Evolutionary conservation across 2,888 invertebrate species (phyloP), one percentile per base, ranked within the genome.

Genomic region (Hirtodrosophila cameraria): DNA sequence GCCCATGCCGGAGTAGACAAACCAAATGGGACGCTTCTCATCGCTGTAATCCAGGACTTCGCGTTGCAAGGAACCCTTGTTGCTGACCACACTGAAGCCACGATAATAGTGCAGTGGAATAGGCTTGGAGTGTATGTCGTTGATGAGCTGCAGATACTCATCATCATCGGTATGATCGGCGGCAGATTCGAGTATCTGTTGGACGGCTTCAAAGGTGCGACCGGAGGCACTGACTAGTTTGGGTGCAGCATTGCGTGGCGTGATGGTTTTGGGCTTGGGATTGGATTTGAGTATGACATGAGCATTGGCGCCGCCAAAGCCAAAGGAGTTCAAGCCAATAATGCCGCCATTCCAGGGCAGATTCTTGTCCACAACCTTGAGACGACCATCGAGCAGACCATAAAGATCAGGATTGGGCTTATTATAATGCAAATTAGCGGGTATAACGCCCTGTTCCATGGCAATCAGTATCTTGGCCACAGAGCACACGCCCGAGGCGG

Each of bases 261-360:
- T 92, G 0, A 92, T 90, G 0, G 92, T 90, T 88, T 94, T 94
- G 4, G 93, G 94, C 87, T 94, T 94, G 0, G 94, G 93, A 89
- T 96, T 94, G 4, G 97, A 95, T 88, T 95, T 94, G 9, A 98
- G 92, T 75, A 98, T 93, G 0, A 97, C 92, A 91, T 98, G 98
- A n/a, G 96, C 97, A 91, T 98, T 98, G 35, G 97, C 97, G 50
- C 99, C 99, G 65, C 99, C 99, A 91, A 99, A 99, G 12, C 99
- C 99, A 91, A 99, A 99, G 6, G 98, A 98, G 92, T 99, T 99
- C 23, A 99, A 91, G 15, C 95, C 98, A 46, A 97, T 94, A 60
- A 97, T 93, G n/a, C 98, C 98, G 42, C 98, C 98, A 50, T 95
- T 94, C 95, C 96, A 98, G 18, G 94, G 94, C 64, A 93, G 94